Evolutionary conservation across 2,888 invertebrate species (phyloP).

Genomic region (Poecilus cupreus): DNA sequence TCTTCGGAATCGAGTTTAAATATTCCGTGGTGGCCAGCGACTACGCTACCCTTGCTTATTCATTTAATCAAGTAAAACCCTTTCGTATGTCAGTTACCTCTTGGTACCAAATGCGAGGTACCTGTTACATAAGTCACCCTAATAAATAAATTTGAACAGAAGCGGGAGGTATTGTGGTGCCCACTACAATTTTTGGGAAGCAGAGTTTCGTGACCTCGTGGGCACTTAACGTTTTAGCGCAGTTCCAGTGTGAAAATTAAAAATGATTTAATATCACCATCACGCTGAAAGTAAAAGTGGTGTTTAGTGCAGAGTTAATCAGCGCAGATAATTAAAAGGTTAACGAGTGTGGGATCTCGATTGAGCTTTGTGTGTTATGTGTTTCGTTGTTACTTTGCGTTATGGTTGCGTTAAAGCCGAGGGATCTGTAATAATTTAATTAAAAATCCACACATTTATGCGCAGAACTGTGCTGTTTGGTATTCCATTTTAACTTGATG

Average conservation of each 20-base stretch:
- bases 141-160: too few species aligned
- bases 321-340: conserved; percentile 3
- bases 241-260: neutral
- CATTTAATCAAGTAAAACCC: too few species aligned
- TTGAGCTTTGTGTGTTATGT: neutral
- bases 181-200: too few species aligned
- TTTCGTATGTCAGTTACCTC: too few species aligned
- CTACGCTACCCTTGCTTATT: too few species aligned
- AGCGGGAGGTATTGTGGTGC: too few species aligned
- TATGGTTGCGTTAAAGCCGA: neutral
- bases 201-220: too few species aligned
- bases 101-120: too few species aligned
- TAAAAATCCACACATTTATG: conserved; percentile 22
- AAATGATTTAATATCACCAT: neutral
- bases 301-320: conserved; percentile 3
- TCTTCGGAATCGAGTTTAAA: too few species aligned
- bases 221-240: neutral
- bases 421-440: conserved; percentile 35
- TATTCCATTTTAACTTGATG: neutral
- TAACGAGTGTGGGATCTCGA: neutral
- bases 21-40: too few species aligned
- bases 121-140: too few species aligned
- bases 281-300: conserved; percentile 12
- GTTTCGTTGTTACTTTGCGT: neutral
- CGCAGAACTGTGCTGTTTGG: neutral